phyloP scores from a whole-genome alignment of 2,797 vertebrate species.

The Pogoniulus pusillus region DNA sequence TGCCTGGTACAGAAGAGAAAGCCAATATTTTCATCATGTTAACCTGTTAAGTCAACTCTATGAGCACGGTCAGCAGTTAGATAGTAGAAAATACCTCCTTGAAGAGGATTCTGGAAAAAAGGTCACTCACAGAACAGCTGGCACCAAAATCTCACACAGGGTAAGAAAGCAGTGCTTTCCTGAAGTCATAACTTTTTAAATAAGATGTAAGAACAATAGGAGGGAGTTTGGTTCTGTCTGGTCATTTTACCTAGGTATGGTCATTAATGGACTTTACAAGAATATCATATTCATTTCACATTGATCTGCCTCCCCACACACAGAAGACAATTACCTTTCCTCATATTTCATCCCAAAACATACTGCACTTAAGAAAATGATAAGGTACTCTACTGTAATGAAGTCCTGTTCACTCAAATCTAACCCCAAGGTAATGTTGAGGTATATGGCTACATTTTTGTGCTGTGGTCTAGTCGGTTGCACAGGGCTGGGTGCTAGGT shows the following conservation, averaged over 20 bases:
- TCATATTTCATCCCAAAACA: not conserved
- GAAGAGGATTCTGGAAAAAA: not conserved
- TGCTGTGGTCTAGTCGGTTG: no score
- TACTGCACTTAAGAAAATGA: not conserved
- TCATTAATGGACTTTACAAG: not conserved
- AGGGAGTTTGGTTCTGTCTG: not conserved
- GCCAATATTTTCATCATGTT: not conserved
- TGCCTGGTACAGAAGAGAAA: not conserved
- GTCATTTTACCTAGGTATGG: not conserved
- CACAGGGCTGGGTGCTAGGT: no score
- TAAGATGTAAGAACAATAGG: slow-evolving; percentile 6
- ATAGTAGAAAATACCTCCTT: not conserved
- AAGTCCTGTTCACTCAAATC: not conserved
- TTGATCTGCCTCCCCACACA: not conserved
- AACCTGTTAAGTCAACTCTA: not conserved
- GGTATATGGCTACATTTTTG: not conserved
- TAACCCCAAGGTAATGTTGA: not conserved
- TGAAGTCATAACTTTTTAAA: not conserved
- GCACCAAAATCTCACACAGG: not conserved
- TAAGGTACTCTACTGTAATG: not conserved
- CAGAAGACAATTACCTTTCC: not conserved
- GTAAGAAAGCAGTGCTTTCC: not conserved
- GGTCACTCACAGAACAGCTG: not conserved
- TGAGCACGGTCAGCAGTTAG: not conserved
- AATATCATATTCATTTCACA: not conserved